Evolutionary conservation across 2,888 invertebrate species (phyloP).

Genomic region (Strigamia maritima): DNA sequence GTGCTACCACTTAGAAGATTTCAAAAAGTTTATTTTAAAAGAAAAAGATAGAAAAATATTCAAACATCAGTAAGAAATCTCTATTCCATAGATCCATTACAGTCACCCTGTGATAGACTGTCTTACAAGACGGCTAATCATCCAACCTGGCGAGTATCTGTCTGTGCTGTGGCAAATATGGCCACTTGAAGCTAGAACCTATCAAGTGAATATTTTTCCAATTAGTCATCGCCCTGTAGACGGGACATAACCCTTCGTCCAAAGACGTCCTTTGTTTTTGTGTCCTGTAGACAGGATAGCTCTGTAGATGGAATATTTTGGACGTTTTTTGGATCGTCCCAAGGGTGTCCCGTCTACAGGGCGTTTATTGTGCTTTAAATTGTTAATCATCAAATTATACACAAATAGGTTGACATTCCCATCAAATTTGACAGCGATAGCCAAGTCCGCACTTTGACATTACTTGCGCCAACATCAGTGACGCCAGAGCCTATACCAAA

Average conservation of each 20-base stretch:
- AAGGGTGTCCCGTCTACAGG: too few species aligned
- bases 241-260: too few species aligned
- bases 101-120: constrained; percentile 33
- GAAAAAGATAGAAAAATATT: too few species aligned
- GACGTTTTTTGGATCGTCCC: too few species aligned
- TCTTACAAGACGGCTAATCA: constrained; percentile 27
- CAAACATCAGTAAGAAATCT: not conserved
- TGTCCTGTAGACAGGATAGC: too few species aligned
- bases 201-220: not conserved
- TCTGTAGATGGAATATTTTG: too few species aligned
- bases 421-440: not conserved
- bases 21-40: not conserved
- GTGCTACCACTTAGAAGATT: constrained; percentile 18
- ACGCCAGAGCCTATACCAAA: not conserved
- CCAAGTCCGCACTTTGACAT: not conserved
- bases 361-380: too few species aligned
- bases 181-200: constrained; percentile 11
- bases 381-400: not conserved
- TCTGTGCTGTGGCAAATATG: constrained; percentile 18
- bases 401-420: not conserved
- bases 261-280: too few species aligned
- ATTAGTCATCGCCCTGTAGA: too few species aligned
- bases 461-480: not conserved
- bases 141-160: constrained; percentile 29
- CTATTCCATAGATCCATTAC: not conserved